Conservation (phyloP, 2,888 invertebrate species). For the Netelia virgata region DNA sequence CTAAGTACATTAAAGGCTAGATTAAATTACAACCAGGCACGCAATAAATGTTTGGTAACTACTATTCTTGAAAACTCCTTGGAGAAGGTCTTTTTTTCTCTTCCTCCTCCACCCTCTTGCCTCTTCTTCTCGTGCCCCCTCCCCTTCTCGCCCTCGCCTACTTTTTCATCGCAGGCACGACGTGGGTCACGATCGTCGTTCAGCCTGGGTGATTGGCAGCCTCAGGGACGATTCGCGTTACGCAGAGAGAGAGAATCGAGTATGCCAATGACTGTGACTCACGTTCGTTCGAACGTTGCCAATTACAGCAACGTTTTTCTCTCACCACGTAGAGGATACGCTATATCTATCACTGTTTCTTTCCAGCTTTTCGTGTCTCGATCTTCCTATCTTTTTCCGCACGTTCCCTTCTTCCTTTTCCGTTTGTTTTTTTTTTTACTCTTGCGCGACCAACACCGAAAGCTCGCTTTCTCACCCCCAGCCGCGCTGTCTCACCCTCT, state of each 20-base stretch:
- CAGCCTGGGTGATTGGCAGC: slow-evolving; percentile 26
- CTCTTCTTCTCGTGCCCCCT: background rate
- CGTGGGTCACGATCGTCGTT: background rate
- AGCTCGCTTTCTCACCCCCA: slow-evolving; percentile 4
- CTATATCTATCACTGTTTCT: slow-evolving; percentile 33
- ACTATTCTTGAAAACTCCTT: slow-evolving; percentile 74
- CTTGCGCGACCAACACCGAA: slow-evolving; percentile 18
- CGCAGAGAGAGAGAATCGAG: background rate
- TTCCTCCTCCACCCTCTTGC: background rate
- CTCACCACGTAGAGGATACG: background rate
- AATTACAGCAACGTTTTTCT: slow-evolving; percentile 10
- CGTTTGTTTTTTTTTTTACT: background rate
- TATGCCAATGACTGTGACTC: slow-evolving; percentile 2
- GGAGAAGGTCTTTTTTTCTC: slow-evolving; percentile 37
- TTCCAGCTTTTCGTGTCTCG: slow-evolving; percentile 29
- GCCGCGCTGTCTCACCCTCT: slow-evolving; percentile 10
- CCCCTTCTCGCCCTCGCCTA: slow-evolving; percentile 21
- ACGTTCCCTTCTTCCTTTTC: slow-evolving; percentile 5
- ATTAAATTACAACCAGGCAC: slow-evolving; percentile 75
- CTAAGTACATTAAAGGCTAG: slow-evolving; percentile 74
- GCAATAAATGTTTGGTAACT: slow-evolving; percentile 76
- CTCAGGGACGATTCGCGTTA: background rate
- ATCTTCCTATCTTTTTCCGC: slow-evolving; percentile 46
- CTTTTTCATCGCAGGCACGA: slow-evolving; percentile 15
- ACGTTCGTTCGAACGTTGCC: background rate